phyloP scores from a whole-genome alignment of 1,140 invertebrate genomes.

The Drosophila athabasca region DNA sequence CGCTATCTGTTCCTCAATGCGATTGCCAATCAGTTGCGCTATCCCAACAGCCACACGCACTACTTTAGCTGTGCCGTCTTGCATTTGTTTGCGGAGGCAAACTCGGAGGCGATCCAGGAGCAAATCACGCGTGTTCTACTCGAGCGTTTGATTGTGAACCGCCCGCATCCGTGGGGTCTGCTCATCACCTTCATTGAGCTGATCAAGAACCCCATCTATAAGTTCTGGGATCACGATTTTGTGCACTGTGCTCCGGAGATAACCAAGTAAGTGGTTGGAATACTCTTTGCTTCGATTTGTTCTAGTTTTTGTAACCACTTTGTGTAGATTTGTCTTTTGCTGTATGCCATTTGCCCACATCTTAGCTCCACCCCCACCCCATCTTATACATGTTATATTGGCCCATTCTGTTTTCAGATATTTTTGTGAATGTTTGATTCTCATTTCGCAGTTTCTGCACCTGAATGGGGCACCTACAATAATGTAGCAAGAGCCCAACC shows the following conservation, averaged over 20 bases:
- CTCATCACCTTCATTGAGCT: constrained; percentile 99
- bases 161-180: constrained; percentile 99
- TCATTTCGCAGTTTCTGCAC: constrained; percentile 54
- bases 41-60: constrained; percentile 99
- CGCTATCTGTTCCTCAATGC: constrained; percentile 98
- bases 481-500: constrained; percentile 29
- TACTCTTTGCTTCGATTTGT: constrained; percentile 5
- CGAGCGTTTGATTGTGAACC: constrained; percentile 98
- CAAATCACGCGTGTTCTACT: constrained; percentile 96
- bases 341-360: not conserved
- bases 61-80: constrained; percentile 99
- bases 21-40: constrained; percentile 98
- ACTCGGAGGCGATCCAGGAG: constrained; percentile 96
- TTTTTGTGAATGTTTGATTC: constrained; percentile 88
- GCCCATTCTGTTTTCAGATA: constrained; percentile 83
- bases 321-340: not conserved
- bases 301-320: constrained; percentile 10
- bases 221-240: constrained; percentile 99
- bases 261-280: constrained; percentile 91
- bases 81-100: constrained; percentile 99
- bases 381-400: constrained; percentile 17
- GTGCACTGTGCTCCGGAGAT: constrained; percentile 99
- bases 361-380: not conserved
- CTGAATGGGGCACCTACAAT: constrained; percentile 55
- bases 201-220: constrained; percentile 99